Evolutionary conservation across 23 tunicate genomes (phyloP), one percentile per base, ranked within the genome.

Genomic region (Halocynthia aurantium): DNA sequence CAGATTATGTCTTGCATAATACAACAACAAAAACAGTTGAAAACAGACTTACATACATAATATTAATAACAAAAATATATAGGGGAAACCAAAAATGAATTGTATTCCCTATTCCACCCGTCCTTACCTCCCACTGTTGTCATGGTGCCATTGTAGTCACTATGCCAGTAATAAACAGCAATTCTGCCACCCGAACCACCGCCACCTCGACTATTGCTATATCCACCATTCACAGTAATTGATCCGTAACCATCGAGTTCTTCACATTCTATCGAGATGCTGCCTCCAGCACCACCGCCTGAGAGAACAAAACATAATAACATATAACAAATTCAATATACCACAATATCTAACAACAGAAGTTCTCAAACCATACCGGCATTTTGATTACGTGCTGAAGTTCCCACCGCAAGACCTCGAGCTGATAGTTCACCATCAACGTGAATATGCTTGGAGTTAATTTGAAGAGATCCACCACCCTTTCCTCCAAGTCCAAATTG

Each of bases 221-320:
- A 21, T 52, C 80, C 80, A 58, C 80, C 80, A 22, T 56, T 56
- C 53, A 67, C 61, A 21, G 21, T 50, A 17, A 76, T 76, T 52
- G 80, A 19, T 56, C 80, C 80, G 67, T 76, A 76, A 22, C 80
- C 80, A 22, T 76, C 80, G 40, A 76, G 50, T 10, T 58, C 80
- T 22, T 76, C 80, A 76, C 80, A 76, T 22, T 57, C 40, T 40
- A 58, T 53, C 80, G 68, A 76, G 18, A 76, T 22, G 15, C 80
- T 76, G 11, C 80, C 80, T 8, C 80, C 80, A 22, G 80, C 60
- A 22, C 80, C 80, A 58, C 80, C 80, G 7, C 80, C 80, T 76
- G 61, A 19, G 2, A 17, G 2, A 17, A 17, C 2, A n/a, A 68
- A 18, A 68, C 44, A 31, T 0, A 31, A 31, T 31, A 31, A 31